These are phyloP conservation scores for Heliornis fulica DNA, from an alignment of 2,113 vertebrate genomes.

Conservation along the genomic window DNA sequence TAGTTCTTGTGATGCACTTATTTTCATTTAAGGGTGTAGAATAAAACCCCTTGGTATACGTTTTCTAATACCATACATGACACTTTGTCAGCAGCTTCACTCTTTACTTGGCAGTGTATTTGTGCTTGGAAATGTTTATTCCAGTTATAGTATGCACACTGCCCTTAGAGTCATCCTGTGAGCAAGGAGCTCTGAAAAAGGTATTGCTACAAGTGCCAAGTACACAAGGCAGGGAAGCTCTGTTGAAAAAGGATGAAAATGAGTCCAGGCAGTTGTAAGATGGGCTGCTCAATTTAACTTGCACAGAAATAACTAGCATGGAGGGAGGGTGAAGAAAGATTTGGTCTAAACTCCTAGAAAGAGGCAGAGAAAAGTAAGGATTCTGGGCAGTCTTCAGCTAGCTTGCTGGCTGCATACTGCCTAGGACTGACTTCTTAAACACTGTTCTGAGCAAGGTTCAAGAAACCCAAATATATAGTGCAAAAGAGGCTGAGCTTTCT, in stretches of 20 bases:
- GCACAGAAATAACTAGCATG: neutral
- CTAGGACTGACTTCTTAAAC: neutral
- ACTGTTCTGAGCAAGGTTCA: neutral
- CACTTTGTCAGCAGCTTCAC: neutral
- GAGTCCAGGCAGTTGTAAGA: neutral
- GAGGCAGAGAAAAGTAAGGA: neutral
- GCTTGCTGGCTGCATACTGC: neutral
- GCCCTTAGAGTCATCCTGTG: neutral
- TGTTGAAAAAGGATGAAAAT: neutral
- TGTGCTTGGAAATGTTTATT: neutral
- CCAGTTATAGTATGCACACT: neutral
- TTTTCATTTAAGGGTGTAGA: too few relatives aligned
- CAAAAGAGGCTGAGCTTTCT: neutral
- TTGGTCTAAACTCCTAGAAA: neutral
- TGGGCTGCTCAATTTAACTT: neutral
- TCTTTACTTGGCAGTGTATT: neutral
- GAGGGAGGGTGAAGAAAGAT: too few relatives aligned
- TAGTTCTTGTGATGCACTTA: neutral
- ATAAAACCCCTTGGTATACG: neutral
- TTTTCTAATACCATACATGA: neutral
- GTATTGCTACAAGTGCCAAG: neutral
- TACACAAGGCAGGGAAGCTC: neutral
- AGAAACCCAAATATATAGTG: neutral
- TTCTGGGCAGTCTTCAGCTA: neutral
- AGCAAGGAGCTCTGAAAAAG: neutral